phyloP scores from a whole-genome alignment of 2,113 vertebrate genomes.

The Mungos mungo region DNA sequence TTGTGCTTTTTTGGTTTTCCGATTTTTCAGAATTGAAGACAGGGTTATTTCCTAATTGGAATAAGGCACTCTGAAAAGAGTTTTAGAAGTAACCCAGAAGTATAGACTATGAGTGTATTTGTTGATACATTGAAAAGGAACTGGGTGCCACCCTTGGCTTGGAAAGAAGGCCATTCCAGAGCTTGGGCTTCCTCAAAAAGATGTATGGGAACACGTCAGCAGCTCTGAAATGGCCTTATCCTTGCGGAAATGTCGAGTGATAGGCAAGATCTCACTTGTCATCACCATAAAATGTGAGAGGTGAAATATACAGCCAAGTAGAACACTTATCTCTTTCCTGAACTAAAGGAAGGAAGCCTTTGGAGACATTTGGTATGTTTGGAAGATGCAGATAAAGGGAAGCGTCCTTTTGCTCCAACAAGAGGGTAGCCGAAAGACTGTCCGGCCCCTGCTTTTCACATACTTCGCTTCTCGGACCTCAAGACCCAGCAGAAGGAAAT shows the following conservation, averaged over 20 bases:
- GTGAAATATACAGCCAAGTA: background rate
- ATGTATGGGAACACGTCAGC: background rate
- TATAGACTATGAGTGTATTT: background rate
- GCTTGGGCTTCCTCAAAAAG: slow-evolving; percentile 13
- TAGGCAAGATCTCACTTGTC: slow-evolving; percentile 68
- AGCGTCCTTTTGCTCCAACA: background rate
- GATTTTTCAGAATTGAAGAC: background rate
- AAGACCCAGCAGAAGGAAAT: slow-evolving; percentile 67
- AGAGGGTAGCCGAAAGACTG: slow-evolving; percentile 62
- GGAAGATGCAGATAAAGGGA: slow-evolving; percentile 67
- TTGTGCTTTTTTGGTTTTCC: background rate
- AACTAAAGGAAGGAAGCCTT: slow-evolving; percentile 79
- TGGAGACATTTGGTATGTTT: background rate
- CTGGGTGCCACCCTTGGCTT: background rate
- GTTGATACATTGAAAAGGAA: background rate
- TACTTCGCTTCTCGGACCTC: slow-evolving; percentile 38
- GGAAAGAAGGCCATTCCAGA: background rate
- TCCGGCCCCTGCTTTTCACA: slow-evolving; percentile 12
- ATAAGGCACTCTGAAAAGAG: background rate
- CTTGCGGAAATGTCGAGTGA: slow-evolving; percentile 67
- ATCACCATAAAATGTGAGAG: slow-evolving; percentile 34
- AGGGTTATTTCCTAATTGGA: background rate
- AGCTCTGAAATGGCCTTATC: slow-evolving; percentile 43
- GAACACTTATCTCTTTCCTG: slow-evolving; percentile 71
- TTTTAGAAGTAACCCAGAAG: background rate